These are phyloP conservation scores for Ophiothrix spiculata DNA, from an alignment of 35 echinoderm and acorn worm species.

Conservation along the genomic window DNA sequence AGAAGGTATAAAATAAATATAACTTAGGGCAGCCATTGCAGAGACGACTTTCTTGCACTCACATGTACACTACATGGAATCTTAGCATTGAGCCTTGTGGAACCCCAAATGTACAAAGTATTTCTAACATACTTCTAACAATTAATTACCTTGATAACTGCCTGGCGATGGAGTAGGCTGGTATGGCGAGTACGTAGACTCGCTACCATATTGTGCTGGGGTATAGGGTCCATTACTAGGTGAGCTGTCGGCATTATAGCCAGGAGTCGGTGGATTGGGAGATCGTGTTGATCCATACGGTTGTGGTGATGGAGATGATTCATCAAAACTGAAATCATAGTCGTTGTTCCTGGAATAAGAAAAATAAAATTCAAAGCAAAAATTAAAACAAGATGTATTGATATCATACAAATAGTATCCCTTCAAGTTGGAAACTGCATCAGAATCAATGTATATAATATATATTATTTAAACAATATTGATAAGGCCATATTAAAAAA, in stretches of 20 bases:
- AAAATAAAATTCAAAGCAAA: neutral
- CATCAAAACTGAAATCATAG: conserved; percentile 85
- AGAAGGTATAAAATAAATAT: too few species aligned
- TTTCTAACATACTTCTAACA: neutral
- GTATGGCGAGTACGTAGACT: conserved; percentile 84
- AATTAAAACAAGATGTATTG: neutral
- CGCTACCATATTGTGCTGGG: conserved; percentile 78
- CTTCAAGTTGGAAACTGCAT: neutral
- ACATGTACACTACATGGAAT: neutral
- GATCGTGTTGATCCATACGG: conserved; percentile 61
- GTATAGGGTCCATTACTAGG: conserved; percentile 79
- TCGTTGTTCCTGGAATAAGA: conserved; percentile 54
- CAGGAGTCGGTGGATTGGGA: conserved; percentile 78
- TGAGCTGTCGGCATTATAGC: conserved; percentile 70
- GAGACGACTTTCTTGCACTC: too few species aligned
- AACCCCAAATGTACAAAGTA: neutral
- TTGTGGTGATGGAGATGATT: conserved; percentile 86
- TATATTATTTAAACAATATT: too few species aligned
- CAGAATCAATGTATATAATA: too few species aligned
- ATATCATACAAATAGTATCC: neutral
- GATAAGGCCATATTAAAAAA: too few species aligned
- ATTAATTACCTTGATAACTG: conserved; percentile 85
- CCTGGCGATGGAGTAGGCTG: conserved; percentile 72
- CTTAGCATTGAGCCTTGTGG: neutral
- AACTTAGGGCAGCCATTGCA: too few species aligned